Base-by-base conservation (phyloP, 1,140 invertebrate species). In the Acyrthosiphon pisum region DNA sequence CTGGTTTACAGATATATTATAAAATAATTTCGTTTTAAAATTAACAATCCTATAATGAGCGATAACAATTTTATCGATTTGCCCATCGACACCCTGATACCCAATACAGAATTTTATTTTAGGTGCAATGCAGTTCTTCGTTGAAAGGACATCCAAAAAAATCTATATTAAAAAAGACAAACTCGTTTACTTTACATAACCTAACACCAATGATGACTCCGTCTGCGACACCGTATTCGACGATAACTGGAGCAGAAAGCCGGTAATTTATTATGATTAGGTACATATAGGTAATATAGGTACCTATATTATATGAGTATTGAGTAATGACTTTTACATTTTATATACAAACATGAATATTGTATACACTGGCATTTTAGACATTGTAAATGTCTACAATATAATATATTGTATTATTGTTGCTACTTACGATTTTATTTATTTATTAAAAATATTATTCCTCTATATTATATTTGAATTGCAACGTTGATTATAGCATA, bases 131-230 rank as follows among this genome's bases (percentile, higher is more conserved):
- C 11, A 37, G 46, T 44, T 22, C 91, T 53, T 50, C 48, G 1
- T 7, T 35, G 14, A 83, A 41, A 84, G 48, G 95, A 0, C 96
- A 96, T 94, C 97, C 97, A 8, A 97, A 97, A 92, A 99, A 99
- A 95, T 98, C 98, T 0, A 99, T 99, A 94, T 95, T 99, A 86
- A 99, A 99, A 95, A 98, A 98, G 95, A 98, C 98, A 0, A 98
- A 98, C 95, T 98, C 98, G 14, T 98, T 98, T 94, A 98, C 97
- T 9, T 94, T 98, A 23, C 97, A 97, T 94, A 96, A 96, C 76
- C 97, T 97, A 95, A 96, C 96, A 94, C 97, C 97, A 30, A 94
- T 96, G 37, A 95, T 96, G 7, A 96, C 96, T n/a, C 97, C 96
- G 94, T 97, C 97, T 22, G 96, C 96, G 26, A 97, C 97, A 30